These are phyloP conservation scores for Catocala nupta DNA, from an alignment of 2,888 invertebrate genomes.

Conservation along the genomic window DNA sequence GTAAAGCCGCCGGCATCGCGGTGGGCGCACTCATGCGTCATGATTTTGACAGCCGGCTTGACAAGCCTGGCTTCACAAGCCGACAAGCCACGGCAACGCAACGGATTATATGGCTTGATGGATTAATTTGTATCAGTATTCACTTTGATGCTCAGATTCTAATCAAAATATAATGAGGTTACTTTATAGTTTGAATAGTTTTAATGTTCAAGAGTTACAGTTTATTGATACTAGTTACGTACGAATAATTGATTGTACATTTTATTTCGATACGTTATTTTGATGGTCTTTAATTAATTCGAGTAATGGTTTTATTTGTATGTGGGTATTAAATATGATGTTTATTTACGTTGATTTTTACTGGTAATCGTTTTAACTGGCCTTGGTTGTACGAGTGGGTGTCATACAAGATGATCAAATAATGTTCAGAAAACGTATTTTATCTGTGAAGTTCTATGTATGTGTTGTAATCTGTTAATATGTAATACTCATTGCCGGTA, in stretches of 20 bases:
- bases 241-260: conserved; percentile 26
- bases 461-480: too few relatives aligned
- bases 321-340: conserved; percentile 7
- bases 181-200: conserved; percentile 41
- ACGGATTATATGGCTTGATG: conserved; percentile 81
- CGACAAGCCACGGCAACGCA: conserved; percentile 69
- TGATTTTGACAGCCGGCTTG: conserved; percentile 80
- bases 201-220: conserved; percentile 31
- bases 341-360: conserved; percentile 9
- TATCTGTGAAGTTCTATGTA: too few relatives aligned
- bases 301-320: conserved; percentile 4
- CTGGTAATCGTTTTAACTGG: not conserved
- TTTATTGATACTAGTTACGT: conserved; percentile 36
- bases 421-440: too few relatives aligned
- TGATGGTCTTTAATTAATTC: conserved; percentile 12
- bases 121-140: conserved; percentile 76
- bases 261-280: conserved; percentile 9
- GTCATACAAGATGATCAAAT: not conserved
- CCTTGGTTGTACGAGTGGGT: not conserved
- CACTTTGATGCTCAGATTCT: conserved; percentile 56
- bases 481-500: too few relatives aligned
- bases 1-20: conserved; percentile 66
- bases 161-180: conserved; percentile 67
- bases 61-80: conserved; percentile 60
- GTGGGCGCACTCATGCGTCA: conserved; percentile 82